Evolutionary conservation across 2,888 invertebrate genomes (phyloP), one percentile per base, ranked within the genome.

Genomic region (Unio delphinus): DNA sequence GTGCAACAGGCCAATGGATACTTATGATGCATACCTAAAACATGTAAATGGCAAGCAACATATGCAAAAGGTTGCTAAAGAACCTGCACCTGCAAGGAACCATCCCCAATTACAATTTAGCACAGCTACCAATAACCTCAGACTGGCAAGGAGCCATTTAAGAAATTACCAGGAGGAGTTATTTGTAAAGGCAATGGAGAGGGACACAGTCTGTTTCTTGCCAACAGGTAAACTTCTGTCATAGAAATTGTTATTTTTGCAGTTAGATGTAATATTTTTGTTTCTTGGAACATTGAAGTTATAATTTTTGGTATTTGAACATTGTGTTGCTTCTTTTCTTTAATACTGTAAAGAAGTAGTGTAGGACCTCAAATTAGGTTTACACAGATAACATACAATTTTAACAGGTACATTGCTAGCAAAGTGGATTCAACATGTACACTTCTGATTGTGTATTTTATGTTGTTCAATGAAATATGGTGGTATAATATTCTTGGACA

Each of bases 101-200:
- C 81, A 80, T 62, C 57, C 61, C 30, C 54, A 58, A 15, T 28
- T 59, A 18, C 28, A 70, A 8, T 61, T 64, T 17, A 23, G 63
- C 18, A 30, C 74, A n/a, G 28, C 55, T n/a, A 45, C 55, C 23
- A 55, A 68, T 8, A 69, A 72, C 64, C 34, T 66, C 28, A 62
- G 72, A 17, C 70, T 80, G 45, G 81, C 77, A 0, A 65, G 70
- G 15, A 77, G 75, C 7, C 57, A 7, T 5, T 86, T 86, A 3
- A 78, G 87, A 26, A 67, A 62, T 26, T 87, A 87, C 69, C 87
- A 88, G 69, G 61, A 79, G 67, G 87, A 88, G 61, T 79, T 87
- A 55, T 83, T 80, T 64, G 34, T 60, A 28, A 86, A 84, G 68
- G 80, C 85, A 0, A 77, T 86, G 81, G 73, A 65, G 18, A 55